Evolutionary conservation across 2,888 invertebrate genomes (phyloP).

Genomic region (Lepeophtheirus nordmannii): DNA sequence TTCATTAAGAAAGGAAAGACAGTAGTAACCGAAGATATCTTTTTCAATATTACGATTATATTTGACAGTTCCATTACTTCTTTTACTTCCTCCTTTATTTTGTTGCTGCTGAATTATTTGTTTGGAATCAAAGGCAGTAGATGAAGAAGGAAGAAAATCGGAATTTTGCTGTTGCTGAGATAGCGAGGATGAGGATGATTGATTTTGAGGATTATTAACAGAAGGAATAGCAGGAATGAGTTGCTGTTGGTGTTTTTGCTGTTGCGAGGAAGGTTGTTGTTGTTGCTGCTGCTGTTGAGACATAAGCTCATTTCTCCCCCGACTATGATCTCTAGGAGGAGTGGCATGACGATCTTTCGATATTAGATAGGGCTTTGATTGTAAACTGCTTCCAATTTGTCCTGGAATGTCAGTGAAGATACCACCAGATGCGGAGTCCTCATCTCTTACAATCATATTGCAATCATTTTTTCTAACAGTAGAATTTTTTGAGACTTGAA

Average conservation of each 20-base stretch:
- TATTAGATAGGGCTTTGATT: background rate
- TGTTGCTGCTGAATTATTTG: background rate
- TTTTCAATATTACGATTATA: slow-evolving; percentile 24
- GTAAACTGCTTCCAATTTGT: background rate
- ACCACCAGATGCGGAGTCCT: background rate
- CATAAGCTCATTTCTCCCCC: background rate
- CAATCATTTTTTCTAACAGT: slow-evolving; percentile 25
- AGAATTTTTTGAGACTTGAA: slow-evolving; percentile 25
- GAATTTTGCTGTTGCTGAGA: background rate
- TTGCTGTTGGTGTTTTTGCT: slow-evolving; percentile 14
- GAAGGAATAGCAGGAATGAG: slow-evolving; percentile 7
- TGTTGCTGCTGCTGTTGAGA: background rate
- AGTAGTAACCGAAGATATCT: slow-evolving; percentile 25
- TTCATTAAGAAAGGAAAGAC: slow-evolving; percentile 23
- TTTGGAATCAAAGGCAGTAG: background rate
- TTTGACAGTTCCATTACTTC: slow-evolving; percentile 21
- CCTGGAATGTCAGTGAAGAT: background rate
- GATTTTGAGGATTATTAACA: background rate
- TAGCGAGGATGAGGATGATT: background rate
- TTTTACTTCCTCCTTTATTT: background rate
- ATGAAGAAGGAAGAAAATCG: background rate
- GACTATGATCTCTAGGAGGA: background rate
- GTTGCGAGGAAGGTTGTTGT: background rate
- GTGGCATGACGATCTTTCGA: slow-evolving; percentile 4
- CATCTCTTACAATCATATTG: slow-evolving; percentile 15